Percentiles rank a stretch among this genome's conserved stretches.
These are phyloP conservation scores for Mungos mungo DNA, from an alignment of 2,113 vertebrate genomes.

Conservation along the genomic window DNA sequence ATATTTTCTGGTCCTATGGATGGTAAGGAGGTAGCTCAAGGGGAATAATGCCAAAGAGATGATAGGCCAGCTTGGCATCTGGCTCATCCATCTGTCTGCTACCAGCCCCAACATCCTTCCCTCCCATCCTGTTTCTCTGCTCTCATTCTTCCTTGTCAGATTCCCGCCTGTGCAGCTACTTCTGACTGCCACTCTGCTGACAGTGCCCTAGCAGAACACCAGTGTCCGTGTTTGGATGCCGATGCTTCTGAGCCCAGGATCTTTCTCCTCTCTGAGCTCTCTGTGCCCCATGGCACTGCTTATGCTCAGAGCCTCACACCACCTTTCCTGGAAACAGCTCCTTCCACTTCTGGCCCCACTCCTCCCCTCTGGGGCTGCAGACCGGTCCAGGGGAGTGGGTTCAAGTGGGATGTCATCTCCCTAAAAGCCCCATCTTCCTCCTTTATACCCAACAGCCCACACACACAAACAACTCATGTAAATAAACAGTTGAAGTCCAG, in stretches of 20 bases:
- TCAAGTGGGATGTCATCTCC: neutral
- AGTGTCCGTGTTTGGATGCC: accelerated
- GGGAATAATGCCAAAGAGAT: neutral
- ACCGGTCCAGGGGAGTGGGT: neutral
- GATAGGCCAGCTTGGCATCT: too few relatives aligned
- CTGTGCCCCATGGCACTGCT: too few relatives aligned
- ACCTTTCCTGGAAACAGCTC: neutral
- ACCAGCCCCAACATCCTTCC: neutral
- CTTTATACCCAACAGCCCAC: neutral
- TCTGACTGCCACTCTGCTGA: neutral
- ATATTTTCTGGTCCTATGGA: neutral
- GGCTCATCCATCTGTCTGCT: neutral
- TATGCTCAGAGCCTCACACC: neutral
- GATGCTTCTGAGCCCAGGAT: too few relatives aligned
- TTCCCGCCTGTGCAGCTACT: neutral
- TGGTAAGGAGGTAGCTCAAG: neutral
- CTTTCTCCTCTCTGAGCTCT: neutral
- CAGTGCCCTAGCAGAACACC: accelerated
- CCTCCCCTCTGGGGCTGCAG: neutral
- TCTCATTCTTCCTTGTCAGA: neutral
- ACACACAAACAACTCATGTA: neutral
- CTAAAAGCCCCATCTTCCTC: neutral
- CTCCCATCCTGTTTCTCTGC: neutral
- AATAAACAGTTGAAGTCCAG: neutral
- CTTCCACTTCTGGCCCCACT: neutral